Evolutionary conservation across 2,113 vertebrate genomes (phyloP).

Genomic region (Dasyornis broadbenti): DNA sequence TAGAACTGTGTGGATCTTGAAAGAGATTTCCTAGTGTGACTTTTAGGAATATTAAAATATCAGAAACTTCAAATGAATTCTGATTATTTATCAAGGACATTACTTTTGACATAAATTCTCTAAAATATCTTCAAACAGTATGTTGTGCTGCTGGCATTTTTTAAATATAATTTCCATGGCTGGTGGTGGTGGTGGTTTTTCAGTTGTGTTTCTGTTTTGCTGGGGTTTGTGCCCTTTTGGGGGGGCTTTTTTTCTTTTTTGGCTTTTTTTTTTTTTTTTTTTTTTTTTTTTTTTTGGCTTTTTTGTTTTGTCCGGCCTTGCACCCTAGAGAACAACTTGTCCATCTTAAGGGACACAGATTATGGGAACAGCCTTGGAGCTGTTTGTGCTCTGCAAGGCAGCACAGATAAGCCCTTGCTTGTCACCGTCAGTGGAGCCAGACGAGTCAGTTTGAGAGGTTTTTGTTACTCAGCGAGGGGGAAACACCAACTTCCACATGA

Average conservation of each 20-base stretch:
- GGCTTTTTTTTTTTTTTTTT: background rate
- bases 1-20: background rate
- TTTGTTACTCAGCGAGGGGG: background rate
- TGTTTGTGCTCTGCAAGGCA: background rate
- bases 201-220: background rate
- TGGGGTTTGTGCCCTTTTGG: background rate
- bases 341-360: background rate
- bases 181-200: rapidly evolving
- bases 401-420: background rate
- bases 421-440: background rate
- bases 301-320: background rate
- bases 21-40: conserved; percentile 22
- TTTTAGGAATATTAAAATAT: background rate
- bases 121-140: background rate
- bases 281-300: background rate
- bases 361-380: background rate
- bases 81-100: background rate
- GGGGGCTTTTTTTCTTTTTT: background rate
- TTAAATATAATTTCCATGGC: background rate
- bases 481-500: background rate
- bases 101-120: background rate
- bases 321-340: background rate
- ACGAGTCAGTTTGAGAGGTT: background rate
- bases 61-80: background rate
- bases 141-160: background rate